Percentiles rank a stretch among this genome's conserved stretches.
These are phyloP conservation scores for Tuta absoluta DNA, from an alignment of 2,888 invertebrate species.

Conservation along the genomic window DNA sequence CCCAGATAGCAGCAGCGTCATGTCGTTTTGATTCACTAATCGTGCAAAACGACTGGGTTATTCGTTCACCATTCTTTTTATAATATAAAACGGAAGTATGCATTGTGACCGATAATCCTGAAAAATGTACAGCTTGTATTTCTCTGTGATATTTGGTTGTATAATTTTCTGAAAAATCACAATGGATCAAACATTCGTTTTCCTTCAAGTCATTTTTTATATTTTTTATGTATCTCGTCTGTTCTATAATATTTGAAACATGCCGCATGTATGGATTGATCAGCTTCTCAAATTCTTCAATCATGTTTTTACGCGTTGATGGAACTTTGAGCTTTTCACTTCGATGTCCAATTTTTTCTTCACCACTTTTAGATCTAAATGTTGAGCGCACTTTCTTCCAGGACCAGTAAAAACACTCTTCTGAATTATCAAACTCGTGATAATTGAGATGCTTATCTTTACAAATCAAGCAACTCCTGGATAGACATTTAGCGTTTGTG, in stretches of 20 bases:
- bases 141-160: constrained; percentile 21
- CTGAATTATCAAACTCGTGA: constrained; percentile 20
- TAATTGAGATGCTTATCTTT: constrained; percentile 9
- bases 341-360: constrained; percentile 2
- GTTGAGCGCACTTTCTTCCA: constrained; percentile 17
- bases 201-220: background rate
- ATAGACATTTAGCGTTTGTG: constrained; percentile 5
- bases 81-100: constrained; percentile 23
- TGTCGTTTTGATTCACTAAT: constrained; percentile 26
- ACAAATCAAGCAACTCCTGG: constrained; percentile 7
- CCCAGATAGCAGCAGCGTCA: constrained; percentile 28
- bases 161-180: constrained; percentile 26
- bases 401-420: background rate
- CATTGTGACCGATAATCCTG: constrained; percentile 18
- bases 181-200: constrained; percentile 17
- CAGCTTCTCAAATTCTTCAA: constrained; percentile 13
- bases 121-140: constrained; percentile 26
- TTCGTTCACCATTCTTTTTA: background rate
- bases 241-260: background rate
- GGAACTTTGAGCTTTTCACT: background rate
- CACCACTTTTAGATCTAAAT: constrained; percentile 12
- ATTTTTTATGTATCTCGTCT: background rate
- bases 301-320: constrained; percentile 9
- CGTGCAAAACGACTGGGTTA: constrained; percentile 27
- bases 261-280: constrained; percentile 21